These are phyloP conservation scores for Neodontobutis hainanensis DNA, from an alignment of 2,113 vertebrate genomes.

Conservation along the genomic window DNA sequence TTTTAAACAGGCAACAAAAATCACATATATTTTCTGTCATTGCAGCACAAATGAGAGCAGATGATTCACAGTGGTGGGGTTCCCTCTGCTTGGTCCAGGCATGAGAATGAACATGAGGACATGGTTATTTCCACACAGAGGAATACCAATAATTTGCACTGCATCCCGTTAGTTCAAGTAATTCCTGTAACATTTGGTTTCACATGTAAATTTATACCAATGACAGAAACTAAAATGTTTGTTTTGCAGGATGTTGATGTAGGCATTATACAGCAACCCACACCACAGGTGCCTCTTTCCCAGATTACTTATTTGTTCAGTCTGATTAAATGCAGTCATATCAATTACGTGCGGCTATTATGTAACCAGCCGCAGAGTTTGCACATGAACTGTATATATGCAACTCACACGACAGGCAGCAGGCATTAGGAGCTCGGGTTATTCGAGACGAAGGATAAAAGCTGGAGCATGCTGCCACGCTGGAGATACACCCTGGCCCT, in stretches of 20 bases:
- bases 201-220: background rate
- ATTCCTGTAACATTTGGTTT: conserved; percentile 15
- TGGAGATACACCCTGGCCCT: conserved; percentile 38
- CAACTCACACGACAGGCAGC: background rate
- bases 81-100: conserved; percentile 39
- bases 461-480: conserved; percentile 25
- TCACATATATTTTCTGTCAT: background rate
- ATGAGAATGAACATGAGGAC: background rate
- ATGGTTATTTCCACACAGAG: conserved; percentile 54
- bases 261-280: background rate
- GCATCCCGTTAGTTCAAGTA: no score
- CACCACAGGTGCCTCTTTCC: conserved; percentile 61
- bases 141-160: conserved; percentile 36
- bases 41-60: conserved; percentile 17
- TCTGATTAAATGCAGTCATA: conserved; percentile 11
- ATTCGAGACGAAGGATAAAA: conserved; percentile 29
- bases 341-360: conserved; percentile 10
- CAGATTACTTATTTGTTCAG: conserved; percentile 24
- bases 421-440: background rate
- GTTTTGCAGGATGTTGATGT: no score
- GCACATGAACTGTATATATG: conserved; percentile 35
- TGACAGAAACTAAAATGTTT: background rate
- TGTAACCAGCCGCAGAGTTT: conserved; percentile 26
- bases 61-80: conserved; percentile 34
- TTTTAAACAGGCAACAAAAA: background rate